Base-by-base conservation (phyloP, 35 echinoderm and acorn worm species). In the Patiria miniata region DNA sequence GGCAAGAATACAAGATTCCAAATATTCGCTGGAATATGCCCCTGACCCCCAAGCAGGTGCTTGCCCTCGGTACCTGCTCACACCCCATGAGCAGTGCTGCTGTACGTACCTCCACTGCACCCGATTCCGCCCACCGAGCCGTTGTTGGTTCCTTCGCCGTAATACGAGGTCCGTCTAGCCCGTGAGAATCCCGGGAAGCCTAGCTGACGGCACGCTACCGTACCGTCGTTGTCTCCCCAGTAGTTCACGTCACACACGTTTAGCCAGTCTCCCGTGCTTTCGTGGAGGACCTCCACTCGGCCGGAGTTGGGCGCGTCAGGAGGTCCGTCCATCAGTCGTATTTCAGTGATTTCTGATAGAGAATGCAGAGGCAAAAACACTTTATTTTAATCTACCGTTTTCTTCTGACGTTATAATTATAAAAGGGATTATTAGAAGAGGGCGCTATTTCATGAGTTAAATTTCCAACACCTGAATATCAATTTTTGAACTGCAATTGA, bases 161-260 rank as follows among this genome's bases (percentile, higher is more conserved):
- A 73, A 23, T 73, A 73, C 19, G 65, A 73, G 2, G 10, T 23
- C 34, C 65, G 23, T 15, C 65, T 26, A 22, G 65, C 26, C 26
- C 65, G 22, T 73, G 65, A 26, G 29, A 28, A 10, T 14, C 65
- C 65, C 1, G 65, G 65, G 65, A 73, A 73, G 29, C 65, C 65
- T 2, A 73, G 30, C 65, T 73, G 65, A 14, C 65, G 22, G 65
- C 65, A 73, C 26, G 65, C 65, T 30, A 73, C 65, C 21, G 34
- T 73, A 18, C 26, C 65, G 65, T 73, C 65, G 65, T 73, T 73
- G 14, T 1, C 65, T 22, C 65, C 65, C 65, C 65, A 73, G 65
- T 32, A 73, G 34, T 73, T 15, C 26, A 32, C 34, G 29, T 73
- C 65, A 30, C 65, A 73, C 65, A 73, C 65, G 34, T 73, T 34